Conservation (phyloP, 2,888 invertebrate genomes). For the Luperina testacea region DNA sequence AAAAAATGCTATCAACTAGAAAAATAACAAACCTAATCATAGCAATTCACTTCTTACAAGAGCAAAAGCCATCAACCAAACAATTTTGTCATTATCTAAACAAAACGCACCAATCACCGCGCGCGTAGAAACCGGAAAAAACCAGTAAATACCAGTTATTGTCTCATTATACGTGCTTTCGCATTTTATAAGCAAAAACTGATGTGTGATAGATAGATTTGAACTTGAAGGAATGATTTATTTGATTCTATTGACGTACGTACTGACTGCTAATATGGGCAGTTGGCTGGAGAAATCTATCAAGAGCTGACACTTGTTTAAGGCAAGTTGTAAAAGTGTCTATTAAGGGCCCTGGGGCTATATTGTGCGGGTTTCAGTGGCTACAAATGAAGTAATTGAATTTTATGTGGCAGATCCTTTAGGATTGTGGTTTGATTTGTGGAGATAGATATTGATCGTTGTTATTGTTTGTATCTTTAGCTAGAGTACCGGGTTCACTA, state of each 20-base stretch:
- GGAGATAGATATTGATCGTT: conserved; percentile 18
- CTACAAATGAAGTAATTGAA: conserved; percentile 63
- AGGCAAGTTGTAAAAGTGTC: conserved; percentile 59
- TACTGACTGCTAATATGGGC: conserved; percentile 54
- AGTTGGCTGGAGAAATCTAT: conserved; percentile 52
- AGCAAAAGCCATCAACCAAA: conserved; percentile 39
- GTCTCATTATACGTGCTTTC: conserved; percentile 66
- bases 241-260: conserved; percentile 54
- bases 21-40: conserved; percentile 52
- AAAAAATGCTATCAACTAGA: conserved; percentile 9
- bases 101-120: conserved; percentile 52
- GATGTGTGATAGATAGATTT: conserved; percentile 66
- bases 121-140: conserved; percentile 55
- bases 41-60: conserved; percentile 49
- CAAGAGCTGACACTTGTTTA: conserved; percentile 52
- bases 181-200: conserved; percentile 67
- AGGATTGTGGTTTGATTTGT: conserved; percentile 54
- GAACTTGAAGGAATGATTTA: conserved; percentile 68
- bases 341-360: conserved; percentile 44
- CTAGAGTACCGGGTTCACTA: not conserved
- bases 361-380: conserved; percentile 48
- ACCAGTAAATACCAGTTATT: conserved; percentile 60
- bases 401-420: conserved; percentile 55
- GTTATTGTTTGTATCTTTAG: conserved; percentile 10
- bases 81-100: conserved; percentile 60